These are phyloP conservation scores for Gymnarchus niloticus DNA, from an alignment of 2,113 vertebrate genomes.

Conservation along the genomic window DNA sequence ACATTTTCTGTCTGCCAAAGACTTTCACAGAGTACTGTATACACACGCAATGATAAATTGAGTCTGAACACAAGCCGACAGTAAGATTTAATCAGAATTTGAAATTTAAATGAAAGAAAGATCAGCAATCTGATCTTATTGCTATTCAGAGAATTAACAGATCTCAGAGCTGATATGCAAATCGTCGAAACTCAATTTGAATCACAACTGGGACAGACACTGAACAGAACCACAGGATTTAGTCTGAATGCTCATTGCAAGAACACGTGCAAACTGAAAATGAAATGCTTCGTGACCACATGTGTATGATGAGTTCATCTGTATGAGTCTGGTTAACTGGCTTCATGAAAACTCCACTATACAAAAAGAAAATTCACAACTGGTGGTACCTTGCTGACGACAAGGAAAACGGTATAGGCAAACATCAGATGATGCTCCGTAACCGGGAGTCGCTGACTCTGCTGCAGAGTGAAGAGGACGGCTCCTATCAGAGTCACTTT, in stretches of 20 bases:
- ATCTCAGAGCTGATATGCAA: not conserved
- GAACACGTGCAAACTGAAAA: not conserved
- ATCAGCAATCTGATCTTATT: no score
- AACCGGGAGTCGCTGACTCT: constrained; percentile 70
- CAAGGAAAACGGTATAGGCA: constrained; percentile 78
- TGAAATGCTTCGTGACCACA: not conserved
- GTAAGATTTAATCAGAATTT: not conserved
- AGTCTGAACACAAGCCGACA: not conserved
- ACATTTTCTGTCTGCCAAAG: no score
- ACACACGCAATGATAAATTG: not conserved
- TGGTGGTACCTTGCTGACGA: constrained; percentile 75
- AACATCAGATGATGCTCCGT: constrained; percentile 80
- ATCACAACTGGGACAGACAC: not conserved
- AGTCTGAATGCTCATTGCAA: not conserved
- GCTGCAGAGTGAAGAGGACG: constrained; percentile 84
- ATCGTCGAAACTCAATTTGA: not conserved
- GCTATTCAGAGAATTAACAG: constrained; percentile 5
- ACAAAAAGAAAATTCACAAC: not conserved
- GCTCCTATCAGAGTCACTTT: constrained; percentile 86
- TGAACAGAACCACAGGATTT: not conserved
- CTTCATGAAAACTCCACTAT: not conserved
- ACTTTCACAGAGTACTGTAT: no score
- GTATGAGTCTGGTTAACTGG: not conserved
- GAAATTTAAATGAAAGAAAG: not conserved
- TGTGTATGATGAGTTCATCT: not conserved